Percentiles rank a stretch among this genome's conserved stretches.
These are phyloP conservation scores for Dastarcus helophoroides DNA, from an alignment of 2,888 invertebrate species.

Conservation along the genomic window DNA sequence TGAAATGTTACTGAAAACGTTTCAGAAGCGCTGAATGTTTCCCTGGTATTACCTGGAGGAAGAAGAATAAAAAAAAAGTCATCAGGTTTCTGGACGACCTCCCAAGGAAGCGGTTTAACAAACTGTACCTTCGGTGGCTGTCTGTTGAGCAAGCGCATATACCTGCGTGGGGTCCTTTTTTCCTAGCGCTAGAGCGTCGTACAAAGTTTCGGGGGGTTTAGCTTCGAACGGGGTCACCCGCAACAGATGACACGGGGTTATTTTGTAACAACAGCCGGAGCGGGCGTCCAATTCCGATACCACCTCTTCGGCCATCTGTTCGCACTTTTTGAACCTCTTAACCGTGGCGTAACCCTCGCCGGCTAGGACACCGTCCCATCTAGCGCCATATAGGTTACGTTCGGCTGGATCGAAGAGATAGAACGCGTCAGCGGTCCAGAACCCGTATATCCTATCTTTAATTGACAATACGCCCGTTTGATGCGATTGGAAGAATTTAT, in stretches of 20 bases:
- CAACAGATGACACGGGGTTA: constrained; percentile 20
- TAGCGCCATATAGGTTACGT: constrained; percentile 24
- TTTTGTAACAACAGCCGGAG: not conserved
- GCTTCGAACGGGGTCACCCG: constrained; percentile 24
- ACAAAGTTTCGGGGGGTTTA: too few relatives aligned
- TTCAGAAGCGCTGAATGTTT: too few relatives aligned
- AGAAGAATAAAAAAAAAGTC: too few relatives aligned
- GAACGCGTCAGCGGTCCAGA: constrained; percentile 25
- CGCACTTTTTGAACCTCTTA: constrained; percentile 20
- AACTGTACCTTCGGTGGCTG: too few relatives aligned
- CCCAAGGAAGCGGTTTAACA: too few relatives aligned
- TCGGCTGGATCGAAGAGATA: constrained; percentile 30
- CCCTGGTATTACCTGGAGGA: too few relatives aligned
- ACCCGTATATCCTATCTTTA: constrained; percentile 22
- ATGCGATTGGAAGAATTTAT: constrained; percentile 25
- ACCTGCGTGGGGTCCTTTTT: too few relatives aligned
- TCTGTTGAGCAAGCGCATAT: too few relatives aligned
- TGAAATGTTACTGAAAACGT: too few relatives aligned
- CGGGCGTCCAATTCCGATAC: constrained; percentile 17
- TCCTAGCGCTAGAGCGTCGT: too few relatives aligned
- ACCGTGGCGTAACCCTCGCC: constrained; percentile 22
- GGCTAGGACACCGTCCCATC: constrained; percentile 21
- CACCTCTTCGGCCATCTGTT: constrained; percentile 21
- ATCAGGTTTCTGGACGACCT: too few relatives aligned
- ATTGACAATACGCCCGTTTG: constrained; percentile 25